These are phyloP conservation scores for Odontothrips loti DNA, from an alignment of 2,888 invertebrate species.

Conservation along the genomic window DNA sequence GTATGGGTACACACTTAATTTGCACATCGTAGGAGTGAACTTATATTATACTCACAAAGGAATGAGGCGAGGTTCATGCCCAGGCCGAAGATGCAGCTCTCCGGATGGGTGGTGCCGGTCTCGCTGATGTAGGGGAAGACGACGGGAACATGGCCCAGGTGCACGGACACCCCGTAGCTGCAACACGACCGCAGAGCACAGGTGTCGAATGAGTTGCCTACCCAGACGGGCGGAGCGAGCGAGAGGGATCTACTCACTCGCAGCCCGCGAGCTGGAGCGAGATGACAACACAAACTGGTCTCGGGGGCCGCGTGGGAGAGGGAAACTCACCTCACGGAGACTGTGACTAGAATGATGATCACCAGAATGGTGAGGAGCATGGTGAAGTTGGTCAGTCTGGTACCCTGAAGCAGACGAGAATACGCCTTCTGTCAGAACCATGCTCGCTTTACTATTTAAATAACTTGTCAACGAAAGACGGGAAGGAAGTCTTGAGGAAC, in stretches of 20 bases:
- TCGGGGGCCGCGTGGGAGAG: too few relatives aligned
- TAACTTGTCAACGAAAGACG: background rate
- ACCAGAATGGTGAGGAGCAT: background rate
- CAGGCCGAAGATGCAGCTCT: slow-evolving; percentile 6
- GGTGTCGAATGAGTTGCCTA: background rate
- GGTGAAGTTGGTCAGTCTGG: background rate
- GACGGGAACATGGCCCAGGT: background rate
- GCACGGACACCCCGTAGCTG: slow-evolving; percentile 4
- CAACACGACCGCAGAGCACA: background rate
- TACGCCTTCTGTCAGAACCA: background rate
- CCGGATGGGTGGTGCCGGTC: background rate
- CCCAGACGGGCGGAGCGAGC: background rate
- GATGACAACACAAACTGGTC: too few relatives aligned
- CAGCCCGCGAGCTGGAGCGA: too few relatives aligned
- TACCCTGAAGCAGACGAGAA: background rate
- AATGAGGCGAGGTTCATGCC: slow-evolving; percentile 20
- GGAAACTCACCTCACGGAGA: background rate
- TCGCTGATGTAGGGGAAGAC: slow-evolving; percentile 16
- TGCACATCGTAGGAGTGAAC: too few relatives aligned
- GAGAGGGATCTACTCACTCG: background rate
- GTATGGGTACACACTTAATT: too few relatives aligned
- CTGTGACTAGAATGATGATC: background rate
- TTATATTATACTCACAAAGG: background rate
- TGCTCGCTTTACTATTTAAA: background rate
- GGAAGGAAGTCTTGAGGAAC: too few relatives aligned